Evolutionary conservation across 2,113 vertebrate species (phyloP).

Genomic region (Tragelaphus scriptus): DNA sequence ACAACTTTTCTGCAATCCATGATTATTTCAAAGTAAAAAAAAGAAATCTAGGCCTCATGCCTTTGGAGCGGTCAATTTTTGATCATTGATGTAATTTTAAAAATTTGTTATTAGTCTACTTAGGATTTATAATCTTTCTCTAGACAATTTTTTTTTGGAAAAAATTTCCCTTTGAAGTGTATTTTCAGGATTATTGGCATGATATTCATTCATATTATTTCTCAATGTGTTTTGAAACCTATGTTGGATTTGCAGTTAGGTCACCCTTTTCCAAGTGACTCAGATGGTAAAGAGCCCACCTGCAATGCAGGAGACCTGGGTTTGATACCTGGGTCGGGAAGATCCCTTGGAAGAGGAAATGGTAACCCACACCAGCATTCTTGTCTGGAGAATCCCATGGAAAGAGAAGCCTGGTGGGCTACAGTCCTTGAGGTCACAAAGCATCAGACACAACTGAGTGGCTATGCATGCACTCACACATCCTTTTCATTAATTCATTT

Average conservation of each 20-base stretch:
- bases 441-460: background rate
- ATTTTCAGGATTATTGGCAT: background rate
- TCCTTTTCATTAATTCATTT: background rate
- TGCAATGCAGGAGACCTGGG: background rate
- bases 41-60: background rate
- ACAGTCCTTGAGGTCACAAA: background rate
- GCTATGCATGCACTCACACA: fast-evolving
- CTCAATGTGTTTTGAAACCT: background rate
- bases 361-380: background rate
- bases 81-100: background rate
- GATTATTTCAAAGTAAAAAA: background rate
- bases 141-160: background rate
- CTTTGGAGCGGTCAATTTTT: background rate
- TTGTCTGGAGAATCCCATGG: background rate
- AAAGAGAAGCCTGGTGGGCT: background rate
- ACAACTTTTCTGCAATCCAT: background rate
- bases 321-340: background rate
- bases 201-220: background rate
- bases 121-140: background rate
- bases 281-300: background rate
- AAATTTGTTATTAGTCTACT: background rate
- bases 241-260: background rate
- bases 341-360: background rate
- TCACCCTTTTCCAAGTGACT: background rate
- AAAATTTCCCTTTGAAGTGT: background rate